Evolutionary conservation across 2,113 vertebrate genomes (phyloP).

Genomic region (Mormyrus iriodes): DNA sequence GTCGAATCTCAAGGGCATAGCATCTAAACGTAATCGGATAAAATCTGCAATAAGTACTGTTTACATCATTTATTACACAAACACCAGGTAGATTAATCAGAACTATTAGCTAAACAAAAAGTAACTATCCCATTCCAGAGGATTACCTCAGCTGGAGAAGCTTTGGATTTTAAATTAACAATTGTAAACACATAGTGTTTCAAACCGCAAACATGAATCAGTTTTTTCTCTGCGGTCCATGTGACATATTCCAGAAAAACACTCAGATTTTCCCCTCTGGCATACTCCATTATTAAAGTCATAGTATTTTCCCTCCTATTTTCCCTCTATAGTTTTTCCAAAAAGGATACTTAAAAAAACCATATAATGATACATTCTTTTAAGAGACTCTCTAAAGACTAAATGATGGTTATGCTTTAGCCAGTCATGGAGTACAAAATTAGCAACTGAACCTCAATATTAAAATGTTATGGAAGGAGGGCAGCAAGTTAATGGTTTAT

Average conservation of each 20-base stretch:
- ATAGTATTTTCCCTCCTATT: not conserved
- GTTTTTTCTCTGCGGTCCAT: not conserved
- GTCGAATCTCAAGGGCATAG: conserved; percentile 4
- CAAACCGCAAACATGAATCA: not conserved
- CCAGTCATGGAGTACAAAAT: not conserved
- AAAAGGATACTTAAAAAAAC: not conserved
- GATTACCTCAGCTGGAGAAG: not conserved
- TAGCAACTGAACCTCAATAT: not conserved
- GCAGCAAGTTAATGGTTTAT: not conserved
- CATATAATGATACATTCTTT: not conserved
- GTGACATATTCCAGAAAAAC: not conserved
- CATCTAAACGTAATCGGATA: not conserved
- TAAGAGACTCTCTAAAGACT: not conserved
- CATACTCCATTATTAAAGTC: not conserved
- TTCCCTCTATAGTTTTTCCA: not conserved
- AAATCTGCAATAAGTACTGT: not conserved
- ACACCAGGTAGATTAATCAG: not conserved
- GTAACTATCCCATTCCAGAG: not conserved
- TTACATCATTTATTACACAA: not conserved
- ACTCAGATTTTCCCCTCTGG: not conserved
- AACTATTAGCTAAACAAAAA: conserved; percentile 10
- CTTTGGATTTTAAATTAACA: conserved; percentile 11
- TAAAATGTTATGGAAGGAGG: not conserved
- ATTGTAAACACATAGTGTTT: conserved; percentile 7
- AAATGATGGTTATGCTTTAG: not conserved